phyloP scores from a whole-genome alignment of 1,140 invertebrate species.

The Rhopalosiphum maidis region DNA sequence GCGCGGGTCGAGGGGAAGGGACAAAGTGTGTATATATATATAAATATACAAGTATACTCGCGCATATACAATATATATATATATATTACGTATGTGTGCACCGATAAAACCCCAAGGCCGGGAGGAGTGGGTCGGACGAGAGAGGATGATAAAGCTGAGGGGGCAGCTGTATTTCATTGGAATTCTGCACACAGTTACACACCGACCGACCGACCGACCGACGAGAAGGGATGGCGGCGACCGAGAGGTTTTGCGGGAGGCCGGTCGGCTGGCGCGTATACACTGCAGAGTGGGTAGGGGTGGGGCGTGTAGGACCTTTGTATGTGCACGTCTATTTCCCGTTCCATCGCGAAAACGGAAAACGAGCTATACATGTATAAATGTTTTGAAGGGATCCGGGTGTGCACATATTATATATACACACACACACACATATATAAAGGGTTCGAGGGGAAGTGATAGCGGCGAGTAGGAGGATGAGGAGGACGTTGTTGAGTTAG shows the following conservation, averaged over 20 bases:
- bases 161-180: slow-evolving; percentile 48
- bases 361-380: slow-evolving; percentile 24
- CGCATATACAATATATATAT: neutral
- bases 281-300: neutral
- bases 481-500: slow-evolving; percentile 29
- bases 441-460: neutral
- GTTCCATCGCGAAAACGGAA: slow-evolving; percentile 57
- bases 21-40: slow-evolving; percentile 34
- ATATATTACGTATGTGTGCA: neutral
- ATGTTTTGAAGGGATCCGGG: slow-evolving; percentile 45
- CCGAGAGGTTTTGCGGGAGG: slow-evolving; percentile 25
- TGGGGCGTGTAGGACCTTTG: slow-evolving; percentile 34
- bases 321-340: slow-evolving; percentile 54
- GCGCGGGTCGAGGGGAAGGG: slow-evolving; percentile 7
- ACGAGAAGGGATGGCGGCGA: slow-evolving; percentile 16
- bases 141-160: slow-evolving; percentile 7
- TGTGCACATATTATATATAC: neutral
- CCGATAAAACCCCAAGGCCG: slow-evolving; percentile 44
- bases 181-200: slow-evolving; percentile 46
- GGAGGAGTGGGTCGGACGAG: neutral
- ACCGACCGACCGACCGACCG: neutral
- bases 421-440: neutral
- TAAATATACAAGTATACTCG: neutral
- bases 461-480: neutral
- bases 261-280: neutral